Evolutionary conservation across 2,797 vertebrate species (phyloP), one percentile per base, ranked within the genome.

Genomic region (Myotis daubentonii): DNA sequence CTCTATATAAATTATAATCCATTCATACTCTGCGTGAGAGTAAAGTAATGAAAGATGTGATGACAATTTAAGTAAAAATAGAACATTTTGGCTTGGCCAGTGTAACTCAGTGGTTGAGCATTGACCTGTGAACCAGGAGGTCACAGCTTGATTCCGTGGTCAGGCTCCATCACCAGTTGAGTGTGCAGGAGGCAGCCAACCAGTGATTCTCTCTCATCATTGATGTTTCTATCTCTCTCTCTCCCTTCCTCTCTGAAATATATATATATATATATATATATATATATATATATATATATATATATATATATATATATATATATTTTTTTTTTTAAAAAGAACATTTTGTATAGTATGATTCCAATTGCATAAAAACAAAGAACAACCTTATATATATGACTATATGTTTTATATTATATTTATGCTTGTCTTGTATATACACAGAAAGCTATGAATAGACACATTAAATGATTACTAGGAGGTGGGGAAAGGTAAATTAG

Each of bases 351-450:
- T 30, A 41, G 20, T 4, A 38, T 25, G 16, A 94, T 25, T 4
- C 8, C 57, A 57, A 20, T 15, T 33, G 5, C n/a, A 88, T 30
- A 66, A 80, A 93, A 72, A 60, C 16, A 66, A 87, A 44, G 25
- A 60, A 11, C 20, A 53, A 10, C 10, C 2, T 9, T 8, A 6
- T 4, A 1, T 4, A 1, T n/a, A 9, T 44, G 66, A 53, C 47
- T 28, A 9, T 1, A 8, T 78, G 44, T 15, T 75, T 72, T n/a
- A 68, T 15, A 36, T n/a, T 65, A 20, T 53, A 68, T 57, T 23
- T 25, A 30, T n/a, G 36, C 4, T n/a, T 79, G 2, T 55, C 36
- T 20, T 55, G 0, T 33, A 71, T 80, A 78, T 17, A 49, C 62
- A 38, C 8, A 86, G 62, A 44, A 81, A 81, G 30, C 28, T 65